phyloP scores from a whole-genome alignment of 2,888 invertebrate genomes.

The Pedicia rivosa region DNA sequence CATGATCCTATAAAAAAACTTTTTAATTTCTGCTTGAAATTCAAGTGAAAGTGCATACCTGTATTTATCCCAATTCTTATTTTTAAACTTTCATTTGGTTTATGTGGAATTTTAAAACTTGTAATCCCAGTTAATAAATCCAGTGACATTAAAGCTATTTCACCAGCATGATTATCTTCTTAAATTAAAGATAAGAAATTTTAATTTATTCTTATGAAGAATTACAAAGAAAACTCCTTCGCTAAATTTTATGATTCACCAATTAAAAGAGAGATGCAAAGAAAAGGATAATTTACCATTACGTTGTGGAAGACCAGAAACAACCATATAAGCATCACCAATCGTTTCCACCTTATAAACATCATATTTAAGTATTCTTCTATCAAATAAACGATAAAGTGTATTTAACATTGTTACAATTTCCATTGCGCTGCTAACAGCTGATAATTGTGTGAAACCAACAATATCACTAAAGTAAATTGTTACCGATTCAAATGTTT shows the following conservation, averaged over 20 bases:
- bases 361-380: constrained; percentile 49
- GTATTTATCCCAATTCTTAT: constrained; percentile 44
- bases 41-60: no score
- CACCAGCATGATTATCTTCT: constrained; percentile 39
- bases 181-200: constrained; percentile 10
- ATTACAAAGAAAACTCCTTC: not conserved
- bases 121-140: constrained; percentile 36
- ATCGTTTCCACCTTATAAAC: constrained; percentile 59
- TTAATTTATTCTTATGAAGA: not conserved
- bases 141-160: constrained; percentile 44
- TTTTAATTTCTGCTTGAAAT: no score
- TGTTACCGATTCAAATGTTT: constrained; percentile 48
- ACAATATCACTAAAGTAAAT: constrained; percentile 58
- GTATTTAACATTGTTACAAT: constrained; percentile 50
- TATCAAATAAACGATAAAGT: constrained; percentile 57
- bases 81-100: constrained; percentile 32
- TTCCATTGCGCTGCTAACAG: constrained; percentile 46
- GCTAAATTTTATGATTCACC: no score
- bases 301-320: constrained; percentile 38
- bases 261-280: no score
- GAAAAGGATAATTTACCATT: constrained; percentile 29
- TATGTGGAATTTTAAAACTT: constrained; percentile 38
- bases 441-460: constrained; percentile 47
- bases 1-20: no score
- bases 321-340: constrained; percentile 46